phyloP scores from a whole-genome alignment of 2,113 vertebrate genomes.

The Heterotilapia buettikoferi region DNA sequence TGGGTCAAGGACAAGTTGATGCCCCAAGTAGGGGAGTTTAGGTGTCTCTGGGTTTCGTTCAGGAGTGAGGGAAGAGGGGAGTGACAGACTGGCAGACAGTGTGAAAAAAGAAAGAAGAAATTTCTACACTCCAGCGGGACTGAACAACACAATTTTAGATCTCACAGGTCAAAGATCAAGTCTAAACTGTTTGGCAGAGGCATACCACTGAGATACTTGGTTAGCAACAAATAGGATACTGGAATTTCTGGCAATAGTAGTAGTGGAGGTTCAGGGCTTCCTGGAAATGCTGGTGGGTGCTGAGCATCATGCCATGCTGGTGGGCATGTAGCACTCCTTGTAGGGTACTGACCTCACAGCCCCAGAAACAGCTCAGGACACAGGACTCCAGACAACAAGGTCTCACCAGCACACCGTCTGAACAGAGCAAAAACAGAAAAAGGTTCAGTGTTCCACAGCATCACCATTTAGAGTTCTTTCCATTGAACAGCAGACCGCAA shows the following conservation, averaged over 20 bases:
- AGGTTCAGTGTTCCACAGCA: not conserved
- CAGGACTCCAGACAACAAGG: constrained; percentile 84
- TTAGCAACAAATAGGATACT: constrained; percentile 83
- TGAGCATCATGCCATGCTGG: constrained; percentile 67
- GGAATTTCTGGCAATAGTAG: constrained; percentile 76
- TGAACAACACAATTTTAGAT: not conserved
- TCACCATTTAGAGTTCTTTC: not conserved
- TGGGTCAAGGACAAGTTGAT: not conserved
- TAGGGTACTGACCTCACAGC: constrained; percentile 82
- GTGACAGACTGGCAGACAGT: not conserved
- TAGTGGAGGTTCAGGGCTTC: constrained; percentile 77
- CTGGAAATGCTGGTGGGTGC: constrained; percentile 75
- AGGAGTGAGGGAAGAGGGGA: not conserved
- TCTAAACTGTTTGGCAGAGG: not conserved
- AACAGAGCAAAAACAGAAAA: not conserved
- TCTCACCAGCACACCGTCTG: constrained; percentile 79
- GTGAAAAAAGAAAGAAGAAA: not conserved
- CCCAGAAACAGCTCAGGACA: constrained; percentile 89
- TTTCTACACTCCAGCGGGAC: not conserved
- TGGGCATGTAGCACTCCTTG: constrained; percentile 81
- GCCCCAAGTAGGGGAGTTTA: not conserved
- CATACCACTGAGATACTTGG: not conserved
- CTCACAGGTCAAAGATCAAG: not conserved
- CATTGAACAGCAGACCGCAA: not conserved
- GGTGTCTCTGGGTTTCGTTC: not conserved